phyloP scores from a whole-genome alignment of 2,888 invertebrate species.

The Busseola fusca region DNA sequence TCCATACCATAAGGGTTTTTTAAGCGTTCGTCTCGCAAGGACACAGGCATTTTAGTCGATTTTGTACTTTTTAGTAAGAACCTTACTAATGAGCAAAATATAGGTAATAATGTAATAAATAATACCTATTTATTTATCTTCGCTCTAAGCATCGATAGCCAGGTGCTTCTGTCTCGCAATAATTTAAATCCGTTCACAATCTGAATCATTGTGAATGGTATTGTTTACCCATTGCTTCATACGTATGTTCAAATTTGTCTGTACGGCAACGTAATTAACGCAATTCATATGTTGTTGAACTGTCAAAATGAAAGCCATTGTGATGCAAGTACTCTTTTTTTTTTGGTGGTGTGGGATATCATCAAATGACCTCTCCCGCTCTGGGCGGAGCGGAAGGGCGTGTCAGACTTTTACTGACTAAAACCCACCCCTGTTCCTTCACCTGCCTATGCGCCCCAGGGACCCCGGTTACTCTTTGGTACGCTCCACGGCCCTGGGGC shows the following conservation, averaged over 20 bases:
- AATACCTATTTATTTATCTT: conserved; percentile 4
- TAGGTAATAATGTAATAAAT: background rate
- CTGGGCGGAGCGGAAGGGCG: no score
- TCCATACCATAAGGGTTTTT: background rate
- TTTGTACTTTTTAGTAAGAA: background rate
- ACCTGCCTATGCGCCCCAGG: no score
- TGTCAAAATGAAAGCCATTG: background rate
- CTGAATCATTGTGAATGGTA: background rate
- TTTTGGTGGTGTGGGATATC: no score
- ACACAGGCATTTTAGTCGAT: background rate
- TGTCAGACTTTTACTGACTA: no score
- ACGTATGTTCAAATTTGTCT: background rate
- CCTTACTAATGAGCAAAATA: background rate
- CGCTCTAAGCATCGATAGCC: background rate
- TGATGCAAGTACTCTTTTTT: no score
- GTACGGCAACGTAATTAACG: background rate
- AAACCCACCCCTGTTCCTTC: no score
- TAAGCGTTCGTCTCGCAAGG: background rate
- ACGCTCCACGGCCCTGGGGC: no score
- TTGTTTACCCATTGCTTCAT: background rate
- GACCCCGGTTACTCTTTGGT: no score
- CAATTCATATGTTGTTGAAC: background rate
- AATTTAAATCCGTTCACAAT: background rate
- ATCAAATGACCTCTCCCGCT: no score
- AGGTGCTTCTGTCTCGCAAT: background rate